Conservation (phyloP, 1,140 invertebrate genomes). For the Hycleus phaleratus region DNA sequence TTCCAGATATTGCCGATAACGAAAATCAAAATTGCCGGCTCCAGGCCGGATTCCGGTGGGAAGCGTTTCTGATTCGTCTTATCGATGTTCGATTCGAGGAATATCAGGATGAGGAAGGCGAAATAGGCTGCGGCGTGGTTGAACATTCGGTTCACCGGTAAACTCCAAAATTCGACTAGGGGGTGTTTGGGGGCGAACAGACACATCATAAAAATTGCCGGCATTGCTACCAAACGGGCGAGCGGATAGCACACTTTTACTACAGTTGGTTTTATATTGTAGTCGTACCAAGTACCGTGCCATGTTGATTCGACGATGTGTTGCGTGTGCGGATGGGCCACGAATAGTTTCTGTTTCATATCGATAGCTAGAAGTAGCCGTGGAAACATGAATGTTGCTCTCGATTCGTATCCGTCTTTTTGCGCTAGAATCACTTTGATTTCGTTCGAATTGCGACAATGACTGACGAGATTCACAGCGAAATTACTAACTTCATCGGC, state of each 20-base stretch:
- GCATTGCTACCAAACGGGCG: conserved; percentile 41
- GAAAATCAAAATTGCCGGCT: conserved; percentile 42
- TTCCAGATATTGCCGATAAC: conserved; percentile 43
- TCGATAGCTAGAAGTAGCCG: conserved; percentile 62
- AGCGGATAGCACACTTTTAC: conserved; percentile 37
- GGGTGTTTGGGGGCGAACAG: conserved; percentile 40
- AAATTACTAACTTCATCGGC: conserved; percentile 50
- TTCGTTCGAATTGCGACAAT: conserved; percentile 58
- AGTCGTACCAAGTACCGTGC: conserved; percentile 50
- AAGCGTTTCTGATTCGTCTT: conserved; percentile 46
- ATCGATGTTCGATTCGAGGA: conserved; percentile 49
- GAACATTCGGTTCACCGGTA: conserved; percentile 52
- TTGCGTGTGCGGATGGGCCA: conserved; percentile 67
- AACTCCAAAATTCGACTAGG: conserved; percentile 40
- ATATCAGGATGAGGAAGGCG: conserved; percentile 53
- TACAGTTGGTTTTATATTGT: conserved; percentile 41
- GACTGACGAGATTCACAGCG: conserved; percentile 53
- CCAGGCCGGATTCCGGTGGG: conserved; percentile 46
- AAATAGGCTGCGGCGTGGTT: conserved; percentile 53
- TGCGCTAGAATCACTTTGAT: conserved; percentile 57
- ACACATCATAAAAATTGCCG: conserved; percentile 43
- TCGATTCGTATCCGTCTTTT: conserved; percentile 37
- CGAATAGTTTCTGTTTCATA: conserved; percentile 65
- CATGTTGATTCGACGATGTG: conserved; percentile 45
- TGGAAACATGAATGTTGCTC: conserved; percentile 45